Percentiles rank a stretch among this genome's conserved stretches.
phyloP scores from a whole-genome alignment of 2,113 vertebrate genomes.

The Pseudopodoces humilis region DNA sequence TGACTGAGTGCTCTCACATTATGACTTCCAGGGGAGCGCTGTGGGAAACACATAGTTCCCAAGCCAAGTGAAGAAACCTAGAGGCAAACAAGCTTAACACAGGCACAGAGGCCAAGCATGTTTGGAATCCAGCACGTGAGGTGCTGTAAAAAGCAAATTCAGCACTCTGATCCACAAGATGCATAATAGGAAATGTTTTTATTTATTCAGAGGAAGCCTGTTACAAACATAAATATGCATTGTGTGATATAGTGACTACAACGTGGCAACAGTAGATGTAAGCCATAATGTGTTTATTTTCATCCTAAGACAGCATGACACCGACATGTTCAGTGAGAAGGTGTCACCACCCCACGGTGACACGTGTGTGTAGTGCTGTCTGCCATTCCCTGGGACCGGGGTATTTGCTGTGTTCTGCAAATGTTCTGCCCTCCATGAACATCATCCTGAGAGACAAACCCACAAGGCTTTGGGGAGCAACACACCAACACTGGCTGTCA shows the following conservation, averaged over 20 bases:
- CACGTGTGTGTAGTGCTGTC: accelerated
- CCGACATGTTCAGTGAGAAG: neutral
- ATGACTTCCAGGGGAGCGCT: neutral
- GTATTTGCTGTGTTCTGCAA: neutral
- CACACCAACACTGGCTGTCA: neutral
- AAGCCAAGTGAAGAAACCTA: neutral
- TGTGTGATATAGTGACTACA: neutral
- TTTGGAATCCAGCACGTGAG: neutral
- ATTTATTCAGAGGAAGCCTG: neutral
- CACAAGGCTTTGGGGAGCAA: neutral
- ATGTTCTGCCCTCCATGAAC: neutral
- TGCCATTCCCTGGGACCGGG: neutral
- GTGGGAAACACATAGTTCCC: neutral
- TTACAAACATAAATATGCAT: neutral
- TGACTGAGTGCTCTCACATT: neutral
- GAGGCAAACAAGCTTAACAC: neutral
- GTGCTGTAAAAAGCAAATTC: neutral
- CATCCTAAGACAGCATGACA: neutral
- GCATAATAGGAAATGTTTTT: neutral
- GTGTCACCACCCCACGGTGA: neutral
- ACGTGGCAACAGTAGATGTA: neutral
- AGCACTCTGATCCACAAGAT: neutral
- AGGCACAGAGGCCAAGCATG: neutral
- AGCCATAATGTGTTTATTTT: neutral
- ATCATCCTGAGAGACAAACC: neutral